These are phyloP conservation scores for Oligia fasciuncula DNA, from an alignment of 2,888 invertebrate genomes.

Conservation along the genomic window DNA sequence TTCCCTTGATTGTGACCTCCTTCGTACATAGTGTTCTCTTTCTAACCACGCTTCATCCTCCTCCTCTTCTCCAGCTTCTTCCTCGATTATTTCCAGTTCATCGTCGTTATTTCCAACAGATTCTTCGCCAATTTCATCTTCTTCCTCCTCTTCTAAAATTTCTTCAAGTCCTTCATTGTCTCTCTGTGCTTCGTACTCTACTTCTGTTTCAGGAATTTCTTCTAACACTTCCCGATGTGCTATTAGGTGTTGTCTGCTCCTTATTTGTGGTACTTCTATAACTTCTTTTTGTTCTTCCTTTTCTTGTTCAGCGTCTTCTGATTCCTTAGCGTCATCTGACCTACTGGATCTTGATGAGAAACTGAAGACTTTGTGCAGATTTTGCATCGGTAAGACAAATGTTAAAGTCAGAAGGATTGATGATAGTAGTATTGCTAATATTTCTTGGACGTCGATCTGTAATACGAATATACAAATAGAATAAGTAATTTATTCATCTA, in stretches of 20 bases:
- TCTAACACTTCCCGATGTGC: constrained; percentile 86
- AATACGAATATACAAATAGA: constrained; percentile 53
- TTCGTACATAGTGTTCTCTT: constrained; percentile 72
- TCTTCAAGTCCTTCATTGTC: constrained; percentile 83
- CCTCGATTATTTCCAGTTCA: constrained; percentile 83
- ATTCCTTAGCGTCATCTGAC: constrained; percentile 48
- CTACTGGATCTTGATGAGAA: constrained; percentile 67
- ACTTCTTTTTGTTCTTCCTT: constrained; percentile 64
- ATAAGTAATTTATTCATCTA: background rate
- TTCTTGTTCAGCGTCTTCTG: constrained; percentile 53
- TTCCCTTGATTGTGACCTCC: constrained; percentile 74
- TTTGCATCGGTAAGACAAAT: constrained; percentile 92
- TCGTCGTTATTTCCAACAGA: constrained; percentile 72
- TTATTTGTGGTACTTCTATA: constrained; percentile 71
- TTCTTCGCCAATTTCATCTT: constrained; percentile 76
- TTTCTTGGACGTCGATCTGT: constrained; percentile 91
- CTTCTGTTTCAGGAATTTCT: constrained; percentile 86
- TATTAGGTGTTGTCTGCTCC: constrained; percentile 76
- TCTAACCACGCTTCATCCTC: constrained; percentile 82
- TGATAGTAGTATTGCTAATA: constrained; percentile 86
- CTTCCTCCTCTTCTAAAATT: constrained; percentile 85
- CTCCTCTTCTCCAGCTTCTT: constrained; percentile 84
- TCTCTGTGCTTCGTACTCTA: constrained; percentile 84
- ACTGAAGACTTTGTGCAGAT: constrained; percentile 78
- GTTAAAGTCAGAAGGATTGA: constrained; percentile 90